Evolutionary conservation across 2,113 vertebrate genomes (phyloP).

Genomic region (Lophotis ruficrista): DNA sequence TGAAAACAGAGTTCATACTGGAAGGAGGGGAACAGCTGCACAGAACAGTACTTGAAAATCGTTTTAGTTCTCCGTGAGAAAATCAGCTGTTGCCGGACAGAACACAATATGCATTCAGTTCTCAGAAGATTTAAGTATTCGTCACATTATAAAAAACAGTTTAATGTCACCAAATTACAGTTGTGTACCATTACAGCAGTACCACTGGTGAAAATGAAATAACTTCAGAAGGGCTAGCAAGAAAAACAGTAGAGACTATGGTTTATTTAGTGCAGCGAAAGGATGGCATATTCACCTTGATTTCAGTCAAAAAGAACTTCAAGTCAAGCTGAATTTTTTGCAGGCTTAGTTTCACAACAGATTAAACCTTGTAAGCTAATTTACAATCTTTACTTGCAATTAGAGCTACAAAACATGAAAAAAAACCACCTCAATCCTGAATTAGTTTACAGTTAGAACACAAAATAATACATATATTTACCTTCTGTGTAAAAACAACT

Average conservation of each 20-base stretch:
- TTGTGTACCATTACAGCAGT: background rate
- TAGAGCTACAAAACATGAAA: background rate
- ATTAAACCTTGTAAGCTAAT: background rate
- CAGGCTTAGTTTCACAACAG: background rate
- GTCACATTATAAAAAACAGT: background rate
- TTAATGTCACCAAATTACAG: background rate
- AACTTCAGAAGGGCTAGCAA: background rate
- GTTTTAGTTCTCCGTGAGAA: background rate
- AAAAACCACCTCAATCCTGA: background rate
- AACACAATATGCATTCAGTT: background rate
- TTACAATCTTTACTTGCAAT: background rate
- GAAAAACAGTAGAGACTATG: background rate
- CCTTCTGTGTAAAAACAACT: background rate
- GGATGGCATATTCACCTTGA: background rate
- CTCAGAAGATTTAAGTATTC: background rate
- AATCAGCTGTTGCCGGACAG: background rate
- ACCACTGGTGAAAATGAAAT: rapidly evolving
- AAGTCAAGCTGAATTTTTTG: background rate
- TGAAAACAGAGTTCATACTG: background rate
- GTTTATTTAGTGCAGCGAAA: background rate
- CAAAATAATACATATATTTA: background rate
- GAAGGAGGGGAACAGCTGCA: background rate
- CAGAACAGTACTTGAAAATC: background rate
- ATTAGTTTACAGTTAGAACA: background rate
- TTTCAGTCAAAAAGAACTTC: background rate